Evolutionary conservation across 2,113 vertebrate species (phyloP).

Genomic region (Formicarius rufipectus): DNA sequence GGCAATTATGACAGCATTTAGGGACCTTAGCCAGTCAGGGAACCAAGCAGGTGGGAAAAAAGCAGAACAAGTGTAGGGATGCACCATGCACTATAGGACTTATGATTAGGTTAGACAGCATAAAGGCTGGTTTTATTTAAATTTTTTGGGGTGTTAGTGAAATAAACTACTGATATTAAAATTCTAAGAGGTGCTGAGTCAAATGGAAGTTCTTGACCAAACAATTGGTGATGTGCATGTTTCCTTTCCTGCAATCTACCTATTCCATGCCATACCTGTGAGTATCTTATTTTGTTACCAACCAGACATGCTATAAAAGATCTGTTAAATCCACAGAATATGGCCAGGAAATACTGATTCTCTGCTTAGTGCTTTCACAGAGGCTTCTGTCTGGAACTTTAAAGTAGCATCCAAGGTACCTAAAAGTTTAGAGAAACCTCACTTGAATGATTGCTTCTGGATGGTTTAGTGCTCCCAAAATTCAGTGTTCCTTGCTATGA

Average conservation of each 20-base stretch:
- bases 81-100: not conserved
- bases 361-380: not conserved
- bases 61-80: not conserved
- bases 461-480: not conserved
- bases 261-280: not conserved
- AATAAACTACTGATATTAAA: not conserved
- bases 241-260: not conserved
- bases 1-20: not conserved
- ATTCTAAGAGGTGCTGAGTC: not conserved
- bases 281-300: not conserved
- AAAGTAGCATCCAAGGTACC: not conserved
- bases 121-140: not conserved
- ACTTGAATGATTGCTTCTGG: not conserved
- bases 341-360: not conserved
- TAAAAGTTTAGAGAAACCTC: not conserved
- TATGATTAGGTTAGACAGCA: not conserved
- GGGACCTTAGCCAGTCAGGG: not conserved
- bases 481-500: not conserved
- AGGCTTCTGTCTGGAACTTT: not conserved
- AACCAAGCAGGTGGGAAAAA: not conserved
- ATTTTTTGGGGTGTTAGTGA: not conserved
- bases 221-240: not conserved
- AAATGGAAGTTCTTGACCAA: not conserved
- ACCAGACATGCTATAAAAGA: not conserved
- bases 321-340: not conserved